phyloP scores from a whole-genome alignment of 2,113 vertebrate genomes.

The Coreoperca whiteheadi region DNA sequence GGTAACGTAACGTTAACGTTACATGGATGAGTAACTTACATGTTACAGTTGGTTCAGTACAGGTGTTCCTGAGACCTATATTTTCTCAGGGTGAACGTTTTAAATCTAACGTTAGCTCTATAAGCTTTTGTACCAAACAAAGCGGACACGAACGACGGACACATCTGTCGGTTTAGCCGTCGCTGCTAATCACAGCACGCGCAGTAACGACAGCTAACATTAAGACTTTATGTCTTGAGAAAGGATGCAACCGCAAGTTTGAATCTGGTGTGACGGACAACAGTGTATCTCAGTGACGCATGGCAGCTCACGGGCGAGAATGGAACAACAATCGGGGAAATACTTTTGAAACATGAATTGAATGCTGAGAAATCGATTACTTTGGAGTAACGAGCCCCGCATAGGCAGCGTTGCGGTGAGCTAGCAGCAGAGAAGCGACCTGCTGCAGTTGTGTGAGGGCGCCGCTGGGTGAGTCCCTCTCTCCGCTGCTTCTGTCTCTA shows the following conservation, averaged over 20 bases:
- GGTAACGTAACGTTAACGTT: too few relatives aligned
- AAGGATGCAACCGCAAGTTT: neutral
- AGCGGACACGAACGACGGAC: neutral
- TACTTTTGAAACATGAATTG: neutral
- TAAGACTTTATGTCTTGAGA: neutral
- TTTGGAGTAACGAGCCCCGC: constrained; percentile 35
- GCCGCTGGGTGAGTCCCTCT: constrained; percentile 87
- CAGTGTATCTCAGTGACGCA: neutral
- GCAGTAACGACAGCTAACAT: neutral
- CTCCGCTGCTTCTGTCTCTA: constrained; percentile 77
- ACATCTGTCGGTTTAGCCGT: neutral
- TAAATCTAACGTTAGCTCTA: neutral
- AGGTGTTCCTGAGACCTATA: neutral
- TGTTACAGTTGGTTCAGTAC: too few relatives aligned
- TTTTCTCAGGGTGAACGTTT: neutral
- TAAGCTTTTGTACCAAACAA: neutral
- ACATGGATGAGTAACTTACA: too few relatives aligned
- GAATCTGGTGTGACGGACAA: neutral
- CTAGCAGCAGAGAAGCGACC: constrained; percentile 44
- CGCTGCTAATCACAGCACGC: neutral
- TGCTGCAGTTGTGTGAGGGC: constrained; percentile 84
- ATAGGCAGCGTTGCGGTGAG: neutral
- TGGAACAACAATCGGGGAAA: neutral
- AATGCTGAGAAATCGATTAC: constrained; percentile 27
- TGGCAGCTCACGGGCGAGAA: neutral